Conservation (phyloP, 2,113 vertebrate species). For the Paramisgurnus dabryanus region DNA sequence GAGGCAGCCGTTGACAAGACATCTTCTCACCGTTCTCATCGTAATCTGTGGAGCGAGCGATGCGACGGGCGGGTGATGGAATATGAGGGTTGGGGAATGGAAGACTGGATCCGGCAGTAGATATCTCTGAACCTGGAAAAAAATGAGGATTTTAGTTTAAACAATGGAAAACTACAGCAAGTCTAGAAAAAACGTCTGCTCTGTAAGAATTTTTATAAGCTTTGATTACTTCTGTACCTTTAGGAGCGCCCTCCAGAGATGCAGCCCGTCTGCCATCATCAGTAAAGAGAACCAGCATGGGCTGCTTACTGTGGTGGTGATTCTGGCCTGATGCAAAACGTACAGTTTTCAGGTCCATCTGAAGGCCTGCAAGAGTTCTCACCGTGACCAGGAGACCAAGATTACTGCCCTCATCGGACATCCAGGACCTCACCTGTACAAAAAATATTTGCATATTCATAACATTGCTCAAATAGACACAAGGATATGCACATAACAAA, state of each 20-base stretch:
- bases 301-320: constrained; percentile 88
- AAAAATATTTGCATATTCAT: not conserved
- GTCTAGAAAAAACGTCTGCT: not conserved
- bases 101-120: constrained; percentile 49
- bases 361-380: constrained; percentile 61
- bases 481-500: no score
- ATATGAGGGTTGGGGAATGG: constrained; percentile 61
- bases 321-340: constrained; percentile 78
- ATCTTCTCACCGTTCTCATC: constrained; percentile 55
- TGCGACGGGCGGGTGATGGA: constrained; percentile 58
- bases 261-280: constrained; percentile 80
- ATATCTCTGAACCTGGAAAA: constrained; percentile 58
- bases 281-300: constrained; percentile 90
- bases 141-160: not conserved
- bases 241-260: constrained; percentile 35
- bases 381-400: constrained; percentile 81
- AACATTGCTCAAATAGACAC: no score
- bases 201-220: no score
- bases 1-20: constrained; percentile 74
- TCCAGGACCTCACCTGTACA: constrained; percentile 82
- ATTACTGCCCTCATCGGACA: constrained; percentile 77
- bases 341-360: constrained; percentile 66
- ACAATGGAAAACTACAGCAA: not conserved
- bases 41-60: constrained; percentile 67
- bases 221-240: constrained; percentile 64